Conservation (phyloP, 2,888 invertebrate genomes). For the Platycheirus albimanus region DNA sequence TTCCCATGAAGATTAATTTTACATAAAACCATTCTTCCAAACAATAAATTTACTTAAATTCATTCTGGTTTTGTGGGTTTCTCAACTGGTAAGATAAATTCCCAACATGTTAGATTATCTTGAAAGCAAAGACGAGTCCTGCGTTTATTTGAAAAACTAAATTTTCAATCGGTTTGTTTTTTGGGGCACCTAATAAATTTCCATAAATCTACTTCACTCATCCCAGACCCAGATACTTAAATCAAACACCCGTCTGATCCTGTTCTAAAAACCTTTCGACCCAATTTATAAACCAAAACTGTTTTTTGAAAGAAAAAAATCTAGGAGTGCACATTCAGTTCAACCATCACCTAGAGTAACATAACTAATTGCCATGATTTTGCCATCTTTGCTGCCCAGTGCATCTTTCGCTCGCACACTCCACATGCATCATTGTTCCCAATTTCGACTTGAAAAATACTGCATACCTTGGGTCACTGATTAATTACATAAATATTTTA, state of each 20-base stretch:
- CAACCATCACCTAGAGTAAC: constrained; percentile 34
- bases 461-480: constrained; percentile 36
- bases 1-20: too few relatives aligned
- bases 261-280: constrained; percentile 25
- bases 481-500: constrained; percentile 73
- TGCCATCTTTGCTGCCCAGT: constrained; percentile 1
- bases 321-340: background rate
- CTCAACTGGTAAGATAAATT: too few relatives aligned
- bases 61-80: too few relatives aligned
- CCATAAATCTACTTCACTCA: too few relatives aligned
- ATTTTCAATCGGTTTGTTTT: too few relatives aligned
- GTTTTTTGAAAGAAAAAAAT: background rate
- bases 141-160: too few relatives aligned
- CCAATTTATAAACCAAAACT: constrained; percentile 12
- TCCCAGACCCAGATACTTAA: too few relatives aligned
- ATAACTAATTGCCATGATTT: constrained; percentile 41
- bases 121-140: too few relatives aligned
- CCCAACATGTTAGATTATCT: too few relatives aligned
- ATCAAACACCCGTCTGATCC: background rate
- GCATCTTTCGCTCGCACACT: background rate
- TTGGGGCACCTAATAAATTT: too few relatives aligned
- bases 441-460: constrained; percentile 15
- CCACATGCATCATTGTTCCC: constrained; percentile 20
- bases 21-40: too few relatives aligned
- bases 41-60: too few relatives aligned